Evolutionary conservation across 2,113 vertebrate genomes (phyloP), one percentile per base, ranked within the genome.

Genomic region (Gallinago undulata): DNA sequence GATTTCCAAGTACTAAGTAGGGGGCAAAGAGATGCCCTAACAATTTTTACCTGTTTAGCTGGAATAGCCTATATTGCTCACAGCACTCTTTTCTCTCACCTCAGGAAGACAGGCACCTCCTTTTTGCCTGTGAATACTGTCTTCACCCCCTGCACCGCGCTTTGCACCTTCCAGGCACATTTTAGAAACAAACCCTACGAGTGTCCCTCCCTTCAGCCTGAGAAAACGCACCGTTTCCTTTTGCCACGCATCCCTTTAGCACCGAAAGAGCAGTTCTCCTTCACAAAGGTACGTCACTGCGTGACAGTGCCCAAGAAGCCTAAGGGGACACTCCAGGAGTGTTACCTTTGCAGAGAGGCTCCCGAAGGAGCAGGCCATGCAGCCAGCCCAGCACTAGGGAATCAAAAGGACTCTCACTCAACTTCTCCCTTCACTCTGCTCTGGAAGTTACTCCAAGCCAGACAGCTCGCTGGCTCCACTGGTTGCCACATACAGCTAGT

Each of bases 291-390:
- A 9, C 3, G 25, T 5, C 6, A 2, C 17, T 10, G 30, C 0
- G 3, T 23, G 47, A 50, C 31, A 17, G 48, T 2, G 1, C 21
- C 35, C n/a, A 37, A 22, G 19, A 1, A 73, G 6, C 0, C 2
- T 6, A 27, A n/a, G 15, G 50, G 3, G 3, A 14, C 31, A 21
- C 9, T 27, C 23, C 37, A 51, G 25, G 28, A 73, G n/a, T 0
- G 5, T 13, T 33, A 41, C 10, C 37, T 57, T 47, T 35, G 47
- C 17, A 1, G 1, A 53, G 22, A 33, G 11, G 73, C 21, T 84
- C 22, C 24, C 68, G 13, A 22, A 39, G 30, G 11, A 60, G 25
- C 39, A 41, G 31, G 13, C 17, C 2, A 0, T 30, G n/a, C 55
- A 69, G 55, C 66, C 13, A 73, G 60, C 10, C 15, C 43, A 25